phyloP scores from a whole-genome alignment of 2,113 vertebrate genomes.

The Rattus norvegicus region GRCr8 NC_086021.1:104194501-104195000 shows the following conservation, averaged over 20 bases:
- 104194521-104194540: neutral
- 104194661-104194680: slow-evolving; percentile 74
- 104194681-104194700: slow-evolving; percentile 73
- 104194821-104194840: slow-evolving; percentile 82
- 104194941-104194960: slow-evolving; percentile 64
- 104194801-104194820: slow-evolving; percentile 76
- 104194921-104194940: slow-evolving; percentile 64
- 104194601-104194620: slow-evolving; percentile 62
- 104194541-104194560: slow-evolving; percentile 23
- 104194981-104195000: slow-evolving; percentile 62
- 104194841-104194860: slow-evolving; percentile 82
- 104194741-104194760: slow-evolving; percentile 78
- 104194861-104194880: slow-evolving; percentile 80
- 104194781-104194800: slow-evolving; percentile 78
- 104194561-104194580: slow-evolving; percentile 20
- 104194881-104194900: slow-evolving; percentile 81
- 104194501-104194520: slow-evolving; percentile 25
- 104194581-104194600: slow-evolving; percentile 63
- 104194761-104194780: slow-evolving; percentile 73
- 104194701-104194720: slow-evolving; percentile 76
- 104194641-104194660: slow-evolving; percentile 67
- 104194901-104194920: slow-evolving; percentile 68
- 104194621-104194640: slow-evolving; percentile 70
- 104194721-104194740: slow-evolving; percentile 80
- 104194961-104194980: slow-evolving; percentile 48